Conservation (phyloP, 2,888 invertebrate species). For the Gasteruption jaculator region DNA sequence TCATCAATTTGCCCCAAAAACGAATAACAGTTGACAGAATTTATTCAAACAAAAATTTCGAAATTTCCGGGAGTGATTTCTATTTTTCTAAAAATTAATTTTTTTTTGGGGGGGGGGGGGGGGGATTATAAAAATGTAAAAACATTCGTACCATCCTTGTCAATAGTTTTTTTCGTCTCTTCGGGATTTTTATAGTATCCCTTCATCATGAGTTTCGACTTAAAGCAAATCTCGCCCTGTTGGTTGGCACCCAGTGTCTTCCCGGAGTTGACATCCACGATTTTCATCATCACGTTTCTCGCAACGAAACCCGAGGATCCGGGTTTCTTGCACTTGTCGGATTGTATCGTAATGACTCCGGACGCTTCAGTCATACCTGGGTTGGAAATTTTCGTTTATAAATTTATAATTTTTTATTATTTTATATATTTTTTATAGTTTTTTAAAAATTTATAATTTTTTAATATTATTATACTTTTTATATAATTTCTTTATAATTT, state of each 20-base stretch:
- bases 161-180: slow-evolving; percentile 54
- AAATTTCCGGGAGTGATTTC: too few relatives aligned
- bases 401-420: too few relatives aligned
- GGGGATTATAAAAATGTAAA: too few relatives aligned
- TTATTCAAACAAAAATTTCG: not conserved
- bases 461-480: slow-evolving; percentile 1
- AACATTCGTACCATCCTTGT: slow-evolving; percentile 54
- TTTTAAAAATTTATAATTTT: slow-evolving; percentile 7
- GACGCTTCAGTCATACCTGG: slow-evolving; percentile 38
- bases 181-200: slow-evolving; percentile 56
- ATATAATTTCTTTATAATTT: not conserved
- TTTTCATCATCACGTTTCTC: slow-evolving; percentile 29
- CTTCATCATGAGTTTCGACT: slow-evolving; percentile 45
- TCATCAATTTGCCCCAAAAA: not conserved
- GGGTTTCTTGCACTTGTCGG: slow-evolving; percentile 6
- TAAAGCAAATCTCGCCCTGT: slow-evolving; percentile 28
- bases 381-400: not conserved
- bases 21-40: not conserved
- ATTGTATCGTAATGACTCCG: slow-evolving; percentile 21
- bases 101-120: too few relatives aligned
- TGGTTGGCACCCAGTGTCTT: slow-evolving; percentile 31
- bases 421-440: too few relatives aligned
- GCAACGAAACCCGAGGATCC: slow-evolving; percentile 33
- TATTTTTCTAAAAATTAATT: too few relatives aligned
- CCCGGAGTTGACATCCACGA: slow-evolving; percentile 27